Evolutionary conservation across 2,797 vertebrate genomes (phyloP).

Genomic region (Tolypeutes matacus): DNA sequence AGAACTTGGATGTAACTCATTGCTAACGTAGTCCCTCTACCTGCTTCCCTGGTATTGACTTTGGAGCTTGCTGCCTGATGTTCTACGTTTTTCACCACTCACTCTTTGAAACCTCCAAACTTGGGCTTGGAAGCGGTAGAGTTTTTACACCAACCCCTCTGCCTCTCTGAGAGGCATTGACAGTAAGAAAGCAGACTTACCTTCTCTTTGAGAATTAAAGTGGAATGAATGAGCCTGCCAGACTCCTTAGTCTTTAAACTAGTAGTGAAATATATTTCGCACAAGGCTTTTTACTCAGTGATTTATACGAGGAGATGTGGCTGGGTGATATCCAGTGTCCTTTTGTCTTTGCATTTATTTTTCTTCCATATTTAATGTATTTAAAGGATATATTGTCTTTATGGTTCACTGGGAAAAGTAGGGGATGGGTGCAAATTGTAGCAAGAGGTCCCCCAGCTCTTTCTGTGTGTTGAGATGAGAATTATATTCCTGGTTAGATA

Average conservation of each 20-base stretch:
- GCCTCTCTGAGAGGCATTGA: background rate
- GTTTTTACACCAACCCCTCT: background rate
- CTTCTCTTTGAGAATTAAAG: constrained; percentile 72
- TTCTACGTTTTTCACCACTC: background rate
- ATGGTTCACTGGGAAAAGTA: constrained; percentile 75
- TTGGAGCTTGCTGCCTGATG: background rate
- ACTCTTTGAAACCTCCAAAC: background rate
- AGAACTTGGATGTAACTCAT: background rate
- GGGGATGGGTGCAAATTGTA: constrained; percentile 71
- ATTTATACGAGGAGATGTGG: constrained; percentile 86
- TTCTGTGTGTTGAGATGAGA: constrained; percentile 62
- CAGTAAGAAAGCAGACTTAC: constrained; percentile 72
- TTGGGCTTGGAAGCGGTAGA: background rate
- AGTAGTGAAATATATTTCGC: constrained; percentile 75
- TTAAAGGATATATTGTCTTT: constrained; percentile 80
- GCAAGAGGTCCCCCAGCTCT: constrained; percentile 56
- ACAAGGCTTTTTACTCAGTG: constrained; percentile 84
- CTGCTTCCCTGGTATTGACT: background rate
- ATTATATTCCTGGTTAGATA: constrained; percentile 65
- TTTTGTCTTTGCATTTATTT: constrained; percentile 89
- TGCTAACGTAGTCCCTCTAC: background rate
- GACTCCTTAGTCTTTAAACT: constrained; percentile 75
- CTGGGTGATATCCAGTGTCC: constrained; percentile 86
- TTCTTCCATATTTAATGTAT: constrained; percentile 83
- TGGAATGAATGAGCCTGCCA: background rate